Evolutionary conservation across 2,888 invertebrate species (phyloP).

Genomic region (Polymixis flavicincta): DNA sequence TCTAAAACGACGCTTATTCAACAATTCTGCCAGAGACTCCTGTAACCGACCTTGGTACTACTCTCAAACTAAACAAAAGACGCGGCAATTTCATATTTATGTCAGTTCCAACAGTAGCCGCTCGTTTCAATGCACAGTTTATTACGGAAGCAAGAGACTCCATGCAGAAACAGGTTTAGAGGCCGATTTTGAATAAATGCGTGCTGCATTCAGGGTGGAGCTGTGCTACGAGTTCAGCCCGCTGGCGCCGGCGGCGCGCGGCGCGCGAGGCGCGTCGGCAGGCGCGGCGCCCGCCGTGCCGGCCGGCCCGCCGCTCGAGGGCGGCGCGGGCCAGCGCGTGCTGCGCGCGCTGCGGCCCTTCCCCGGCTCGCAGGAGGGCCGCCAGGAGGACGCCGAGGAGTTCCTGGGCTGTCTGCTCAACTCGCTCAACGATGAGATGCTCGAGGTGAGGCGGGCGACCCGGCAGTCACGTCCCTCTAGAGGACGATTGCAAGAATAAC

Average conservation of each 20-base stretch:
- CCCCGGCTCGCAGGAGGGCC: slow-evolving; percentile 93
- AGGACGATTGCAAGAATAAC: background rate
- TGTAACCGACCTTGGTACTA: too few relatives aligned
- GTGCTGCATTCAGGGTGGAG: slow-evolving; percentile 91
- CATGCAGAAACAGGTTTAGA: too few relatives aligned
- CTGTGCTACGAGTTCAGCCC: slow-evolving; percentile 95
- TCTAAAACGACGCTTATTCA: too few relatives aligned
- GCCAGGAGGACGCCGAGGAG: slow-evolving; percentile 99
- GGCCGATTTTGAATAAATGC: background rate
- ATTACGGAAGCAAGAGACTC: background rate
- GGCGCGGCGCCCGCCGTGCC: slow-evolving; percentile 84
- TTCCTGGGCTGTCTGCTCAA: slow-evolving; percentile 98
- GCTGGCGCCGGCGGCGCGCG: slow-evolving; percentile 85
- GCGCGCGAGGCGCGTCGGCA: slow-evolving; percentile 74
- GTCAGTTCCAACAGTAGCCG: too few relatives aligned
- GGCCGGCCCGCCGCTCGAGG: slow-evolving; percentile 96
- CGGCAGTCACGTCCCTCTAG: too few relatives aligned
- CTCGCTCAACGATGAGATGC: slow-evolving; percentile 99
- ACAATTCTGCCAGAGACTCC: too few relatives aligned
- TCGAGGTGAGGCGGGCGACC: slow-evolving; percentile 91
- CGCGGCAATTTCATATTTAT: too few relatives aligned
- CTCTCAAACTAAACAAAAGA: too few relatives aligned
- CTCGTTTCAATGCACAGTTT: background rate
- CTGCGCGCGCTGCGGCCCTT: slow-evolving; percentile 94
- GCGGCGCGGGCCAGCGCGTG: slow-evolving; percentile 96